Percentiles rank a stretch among this genome's conserved stretches.
phyloP scores from a whole-genome alignment of 2,113 vertebrate genomes.

The Sprattus sprattus region DNA sequence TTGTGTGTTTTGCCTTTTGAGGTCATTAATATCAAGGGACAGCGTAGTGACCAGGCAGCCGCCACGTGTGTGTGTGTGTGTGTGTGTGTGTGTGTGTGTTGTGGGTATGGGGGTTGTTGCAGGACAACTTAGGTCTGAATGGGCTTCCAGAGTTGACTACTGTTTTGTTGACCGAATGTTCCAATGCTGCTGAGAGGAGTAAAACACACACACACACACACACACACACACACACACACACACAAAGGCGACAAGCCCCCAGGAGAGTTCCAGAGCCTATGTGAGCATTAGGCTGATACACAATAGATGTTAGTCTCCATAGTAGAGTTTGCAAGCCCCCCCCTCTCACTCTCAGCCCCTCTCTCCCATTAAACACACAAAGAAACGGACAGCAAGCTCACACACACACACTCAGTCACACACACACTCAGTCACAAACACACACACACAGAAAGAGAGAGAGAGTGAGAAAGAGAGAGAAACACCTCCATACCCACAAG shows the following conservation, averaged over 20 bases:
- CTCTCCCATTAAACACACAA: not conserved
- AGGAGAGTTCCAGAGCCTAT: not conserved
- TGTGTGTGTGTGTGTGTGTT: slow-evolving; percentile 5
- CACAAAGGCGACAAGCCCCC: not conserved
- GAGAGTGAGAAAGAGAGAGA: too few relatives aligned
- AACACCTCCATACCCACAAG: not conserved
- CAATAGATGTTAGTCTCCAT: slow-evolving; percentile 4
- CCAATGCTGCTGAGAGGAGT: not conserved
- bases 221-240: not conserved
- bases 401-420: not conserved
- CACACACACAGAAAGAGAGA: not conserved
- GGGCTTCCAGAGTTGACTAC: not conserved
- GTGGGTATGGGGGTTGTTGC: not conserved
- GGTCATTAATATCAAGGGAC: not conserved
- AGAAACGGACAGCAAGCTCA: not conserved
- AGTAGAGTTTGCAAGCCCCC: not conserved
- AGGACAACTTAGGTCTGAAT: not conserved
- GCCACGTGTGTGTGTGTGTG: not conserved
- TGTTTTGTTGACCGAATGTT: not conserved
- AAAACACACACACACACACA: not conserved
- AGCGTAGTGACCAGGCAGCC: not conserved
- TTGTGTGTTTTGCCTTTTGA: not conserved
- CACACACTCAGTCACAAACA: not conserved
- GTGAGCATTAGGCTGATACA: not conserved
- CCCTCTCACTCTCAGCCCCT: too few relatives aligned